Base-by-base conservation (phyloP, 2,797 vertebrate genomes). In the Okamejei kenojei region DNA sequence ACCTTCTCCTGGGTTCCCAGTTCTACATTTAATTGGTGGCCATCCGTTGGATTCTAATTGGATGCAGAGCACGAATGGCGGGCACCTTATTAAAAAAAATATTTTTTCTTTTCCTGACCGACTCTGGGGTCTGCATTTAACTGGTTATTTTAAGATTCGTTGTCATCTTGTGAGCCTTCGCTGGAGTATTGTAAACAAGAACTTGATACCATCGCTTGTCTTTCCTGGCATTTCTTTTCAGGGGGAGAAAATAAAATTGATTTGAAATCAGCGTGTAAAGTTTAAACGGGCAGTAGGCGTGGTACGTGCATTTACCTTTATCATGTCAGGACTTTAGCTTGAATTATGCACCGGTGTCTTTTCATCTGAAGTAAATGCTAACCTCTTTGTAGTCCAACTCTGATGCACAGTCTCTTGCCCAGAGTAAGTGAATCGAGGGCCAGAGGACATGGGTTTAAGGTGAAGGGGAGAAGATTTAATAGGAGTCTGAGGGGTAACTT, bases 41-140 rank as follows among this genome's bases (percentile, higher is more conserved):
- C 71, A 45, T 92, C 38, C 73, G 15, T 38, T 21, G 73, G 71
- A 76, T 38, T 76, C 23, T 92, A 92, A 92, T 92, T 92, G 90
- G 35, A 58, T 73, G 1, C 90, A 15, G 19, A 17, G 38, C 5
- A 26, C 45, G 90, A 54, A 15, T 76, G 19, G 71, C 29, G 38
- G 7, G 45, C 90, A 74, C 71, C 38, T 92, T 92, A 73, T 74
- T 92, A 74, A 92, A 92, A 71, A 92, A 7, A 54, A 54, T 0
- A 3, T 38, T 29, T 11, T 76, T 92, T 76, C 38, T 38, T 92
- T 76, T 74, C 26, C 26, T 7, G 13, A 15, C 54, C 17, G 9
- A 54, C 90, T 45, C 76, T 26, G 45, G 90, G 68, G 90, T 54
- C 71, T 92, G 38, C 3, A 29, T 54, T 92, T 92, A 35, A 76